A percentile compares a stretch with the other conserved stretches of the same genome.
phyloP scores from a whole-genome alignment of 2,113 vertebrate species.

The Ariopsis seemanni region DNA sequence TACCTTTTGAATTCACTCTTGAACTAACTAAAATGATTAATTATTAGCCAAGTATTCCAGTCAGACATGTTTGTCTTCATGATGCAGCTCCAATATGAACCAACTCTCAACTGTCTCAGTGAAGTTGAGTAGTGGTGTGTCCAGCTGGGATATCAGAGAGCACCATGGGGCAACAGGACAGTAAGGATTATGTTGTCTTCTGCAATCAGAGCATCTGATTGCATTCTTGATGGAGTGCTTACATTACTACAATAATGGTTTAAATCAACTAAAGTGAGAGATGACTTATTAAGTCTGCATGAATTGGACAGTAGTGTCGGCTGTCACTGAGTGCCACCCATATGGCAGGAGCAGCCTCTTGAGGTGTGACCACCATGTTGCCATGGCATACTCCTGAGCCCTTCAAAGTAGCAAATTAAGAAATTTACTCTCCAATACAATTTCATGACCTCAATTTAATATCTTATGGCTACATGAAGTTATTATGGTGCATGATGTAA shows the following conservation, averaged over 20 bases:
- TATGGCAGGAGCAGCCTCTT: not conserved
- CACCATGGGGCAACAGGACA: not conserved
- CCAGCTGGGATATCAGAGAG: not conserved
- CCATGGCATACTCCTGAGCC: not conserved
- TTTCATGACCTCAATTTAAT: not conserved
- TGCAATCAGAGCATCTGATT: not conserved
- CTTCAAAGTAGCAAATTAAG: not conserved
- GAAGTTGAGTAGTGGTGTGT: not conserved
- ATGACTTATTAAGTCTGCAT: not conserved
- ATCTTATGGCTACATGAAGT: not conserved
- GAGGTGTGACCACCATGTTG: not conserved
- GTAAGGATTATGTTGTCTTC: not conserved
- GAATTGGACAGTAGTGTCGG: not conserved
- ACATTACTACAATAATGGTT: not conserved
- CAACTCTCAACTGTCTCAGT: not conserved
- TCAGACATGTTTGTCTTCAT: not conserved
- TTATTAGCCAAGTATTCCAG: not conserved
- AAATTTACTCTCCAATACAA: not conserved
- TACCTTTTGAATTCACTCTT: too few species aligned
- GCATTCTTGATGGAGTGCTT: not conserved
- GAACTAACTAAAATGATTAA: not conserved
- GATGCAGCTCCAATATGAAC: not conserved
- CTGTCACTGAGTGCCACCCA: not conserved
- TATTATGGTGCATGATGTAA: not conserved
- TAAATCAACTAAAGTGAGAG: not conserved